Base-by-base conservation (phyloP, 1,140 invertebrate species). In the Ceratosolen fusciceps region DNA sequence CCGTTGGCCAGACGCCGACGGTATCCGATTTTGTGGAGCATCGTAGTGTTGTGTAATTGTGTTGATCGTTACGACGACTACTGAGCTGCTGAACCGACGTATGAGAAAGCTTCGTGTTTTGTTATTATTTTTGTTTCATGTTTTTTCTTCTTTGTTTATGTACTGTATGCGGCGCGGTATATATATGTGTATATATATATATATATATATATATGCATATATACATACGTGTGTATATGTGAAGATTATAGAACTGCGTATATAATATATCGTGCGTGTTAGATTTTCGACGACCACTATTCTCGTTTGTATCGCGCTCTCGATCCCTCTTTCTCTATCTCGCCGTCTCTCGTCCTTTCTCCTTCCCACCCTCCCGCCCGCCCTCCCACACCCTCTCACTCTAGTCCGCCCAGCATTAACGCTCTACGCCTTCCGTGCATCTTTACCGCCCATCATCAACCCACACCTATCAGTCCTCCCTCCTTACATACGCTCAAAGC, bases 211-310 rank as follows among this genome's bases (percentile, higher is more conserved):
- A n/a, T n/a, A n/a, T n/a, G n/a, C n/a, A n/a, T n/a, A n/a, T n/a
- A n/a, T n/a, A n/a, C n/a, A n/a, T n/a, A n/a, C n/a, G n/a, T n/a
- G n/a, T n/a, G n/a, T n/a, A n/a, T n/a, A n/a, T 78, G 76, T 72
- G 31, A 72, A 78, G 68, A 43, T 19, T 56, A 74, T 54, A 79
- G 60, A 58, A 56, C 56, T 68, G 34, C 60, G 67, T 37, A 72
- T 78, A 73, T 79, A 65, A 19, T 79, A 74, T 79, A 79, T 43
- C 72, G 26, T 70, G 58, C 72, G 70, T 54, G 31, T 34, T 73
- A 79, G 67, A 73, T 65, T 31, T 49, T 79, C 78, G 72, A 73
- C 78, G 78, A 74, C 78, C 78, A 79, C 78, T 79, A 79, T 74
- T 79, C 70, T 79, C 49, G 47, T 67, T 79, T 78, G 70, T 60